These are phyloP conservation scores for Crossocerus cetratus DNA, from an alignment of 2,888 invertebrate genomes.

Conservation along the genomic window DNA sequence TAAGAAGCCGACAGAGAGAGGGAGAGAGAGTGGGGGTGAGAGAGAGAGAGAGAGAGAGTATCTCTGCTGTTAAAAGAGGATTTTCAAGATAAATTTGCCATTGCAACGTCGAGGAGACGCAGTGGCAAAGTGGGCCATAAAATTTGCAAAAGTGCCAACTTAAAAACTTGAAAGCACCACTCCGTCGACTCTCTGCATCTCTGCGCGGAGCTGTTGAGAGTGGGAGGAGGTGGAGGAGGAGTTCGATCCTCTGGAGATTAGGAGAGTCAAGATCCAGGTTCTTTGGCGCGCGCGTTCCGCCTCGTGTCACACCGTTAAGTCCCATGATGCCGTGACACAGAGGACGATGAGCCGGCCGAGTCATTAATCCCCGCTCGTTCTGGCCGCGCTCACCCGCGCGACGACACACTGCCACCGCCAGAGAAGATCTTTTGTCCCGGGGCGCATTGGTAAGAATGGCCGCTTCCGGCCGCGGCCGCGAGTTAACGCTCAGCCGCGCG, in stretches of 20 bases:
- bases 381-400: constrained; percentile 8
- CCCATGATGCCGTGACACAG: constrained; percentile 62
- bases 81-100: neutral
- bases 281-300: constrained; percentile 43
- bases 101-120: neutral
- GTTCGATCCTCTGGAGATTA: neutral
- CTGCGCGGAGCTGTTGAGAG: neutral
- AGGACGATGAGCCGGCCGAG: constrained; percentile 65
- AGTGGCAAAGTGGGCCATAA: neutral
- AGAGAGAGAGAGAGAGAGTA: too few species aligned
- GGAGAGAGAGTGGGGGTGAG: too few species aligned
- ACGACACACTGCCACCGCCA: neutral
- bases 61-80: neutral
- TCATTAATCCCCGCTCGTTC: constrained; percentile 64
- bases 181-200: neutral
- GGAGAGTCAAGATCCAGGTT: neutral
- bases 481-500: constrained; percentile 5
- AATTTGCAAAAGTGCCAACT: neutral
- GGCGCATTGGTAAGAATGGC: constrained; percentile 41
- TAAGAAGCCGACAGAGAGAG: neutral
- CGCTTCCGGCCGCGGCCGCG: constrained; percentile 19
- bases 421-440: constrained; percentile 59
- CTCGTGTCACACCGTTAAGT: constrained; percentile 63
- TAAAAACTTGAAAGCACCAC: neutral
- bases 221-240: neutral